phyloP scores from a whole-genome alignment of 2,888 invertebrate species.

The Mantis religiosa region DNA sequence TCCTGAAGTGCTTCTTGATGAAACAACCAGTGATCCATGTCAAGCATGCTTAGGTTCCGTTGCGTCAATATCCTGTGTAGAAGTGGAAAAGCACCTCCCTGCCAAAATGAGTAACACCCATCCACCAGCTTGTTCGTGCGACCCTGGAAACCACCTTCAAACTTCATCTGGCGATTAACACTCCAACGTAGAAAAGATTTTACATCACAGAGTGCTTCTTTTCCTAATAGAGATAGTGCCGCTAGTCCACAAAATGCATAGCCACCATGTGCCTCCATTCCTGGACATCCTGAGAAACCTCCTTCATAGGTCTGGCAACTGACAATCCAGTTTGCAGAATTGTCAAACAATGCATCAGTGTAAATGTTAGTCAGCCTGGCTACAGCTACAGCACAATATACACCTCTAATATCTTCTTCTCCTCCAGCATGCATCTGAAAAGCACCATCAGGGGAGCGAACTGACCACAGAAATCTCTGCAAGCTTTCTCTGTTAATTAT shows the following conservation, averaged over 20 bases:
- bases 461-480: slow-evolving; percentile 70
- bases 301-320: slow-evolving; percentile 98
- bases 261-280: slow-evolving; percentile 98
- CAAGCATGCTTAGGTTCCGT: slow-evolving; percentile 41
- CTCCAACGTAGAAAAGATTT: slow-evolving; percentile 81
- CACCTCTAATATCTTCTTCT: slow-evolving; percentile 90
- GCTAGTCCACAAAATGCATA: slow-evolving; percentile 97
- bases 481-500: slow-evolving; percentile 77
- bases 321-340: slow-evolving; percentile 88
- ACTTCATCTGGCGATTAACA: slow-evolving; percentile 83
- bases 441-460: slow-evolving; percentile 81
- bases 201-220: slow-evolving; percentile 69
- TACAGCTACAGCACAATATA: slow-evolving; percentile 92
- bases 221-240: slow-evolving; percentile 75
- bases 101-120: slow-evolving; percentile 99
- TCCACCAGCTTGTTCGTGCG: slow-evolving; percentile 98
- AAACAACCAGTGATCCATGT: slow-evolving; percentile 65
- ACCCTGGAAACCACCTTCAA: slow-evolving; percentile 96
- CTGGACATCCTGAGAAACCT: slow-evolving; percentile 91
- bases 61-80: slow-evolving; percentile 68
- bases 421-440: slow-evolving; percentile 89
- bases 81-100: slow-evolving; percentile 87
- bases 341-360: slow-evolving; percentile 71
- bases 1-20: slow-evolving; percentile 87
- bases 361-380: slow-evolving; percentile 81